phyloP scores from a whole-genome alignment of 2,797 vertebrate genomes.

The Typhlichthys subterraneus region DNA sequence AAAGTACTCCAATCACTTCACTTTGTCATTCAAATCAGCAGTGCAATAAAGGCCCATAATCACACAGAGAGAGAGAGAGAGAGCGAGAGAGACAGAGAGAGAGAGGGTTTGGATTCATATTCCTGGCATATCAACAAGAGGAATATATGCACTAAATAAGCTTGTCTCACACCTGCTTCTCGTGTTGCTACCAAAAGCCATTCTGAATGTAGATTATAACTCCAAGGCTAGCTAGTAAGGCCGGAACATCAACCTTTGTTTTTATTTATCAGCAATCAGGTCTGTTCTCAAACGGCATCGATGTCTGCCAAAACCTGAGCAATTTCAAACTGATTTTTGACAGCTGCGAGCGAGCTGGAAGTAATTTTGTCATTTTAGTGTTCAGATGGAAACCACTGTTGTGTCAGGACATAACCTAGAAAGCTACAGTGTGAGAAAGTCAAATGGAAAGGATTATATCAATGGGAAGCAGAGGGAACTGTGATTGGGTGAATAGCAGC shows the following conservation, averaged over 20 bases:
- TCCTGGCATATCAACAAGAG: constrained; percentile 19
- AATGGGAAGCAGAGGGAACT: too few relatives aligned
- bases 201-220: constrained; percentile 21
- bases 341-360: background rate
- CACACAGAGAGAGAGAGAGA: background rate
- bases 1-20: constrained; percentile 43
- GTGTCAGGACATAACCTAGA: too few relatives aligned
- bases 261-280: constrained; percentile 26
- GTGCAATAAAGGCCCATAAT: constrained; percentile 24
- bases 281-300: constrained; percentile 12
- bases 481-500: too few relatives aligned
- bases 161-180: constrained; percentile 28
- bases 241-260: constrained; percentile 24
- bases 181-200: constrained; percentile 1
- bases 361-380: too few relatives aligned
- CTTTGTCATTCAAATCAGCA: constrained; percentile 34
- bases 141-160: constrained; percentile 1
- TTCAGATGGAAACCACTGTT: too few relatives aligned
- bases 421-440: too few relatives aligned
- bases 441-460: too few relatives aligned
- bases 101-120: constrained; percentile 19
- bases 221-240: constrained; percentile 7
- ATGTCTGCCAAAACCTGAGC: background rate
- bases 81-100: background rate
- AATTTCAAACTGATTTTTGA: constrained; percentile 13